Evolutionary conservation across 2,113 vertebrate genomes (phyloP), one percentile per base, ranked within the genome.

Genomic region (Casuarius casuarius): DNA sequence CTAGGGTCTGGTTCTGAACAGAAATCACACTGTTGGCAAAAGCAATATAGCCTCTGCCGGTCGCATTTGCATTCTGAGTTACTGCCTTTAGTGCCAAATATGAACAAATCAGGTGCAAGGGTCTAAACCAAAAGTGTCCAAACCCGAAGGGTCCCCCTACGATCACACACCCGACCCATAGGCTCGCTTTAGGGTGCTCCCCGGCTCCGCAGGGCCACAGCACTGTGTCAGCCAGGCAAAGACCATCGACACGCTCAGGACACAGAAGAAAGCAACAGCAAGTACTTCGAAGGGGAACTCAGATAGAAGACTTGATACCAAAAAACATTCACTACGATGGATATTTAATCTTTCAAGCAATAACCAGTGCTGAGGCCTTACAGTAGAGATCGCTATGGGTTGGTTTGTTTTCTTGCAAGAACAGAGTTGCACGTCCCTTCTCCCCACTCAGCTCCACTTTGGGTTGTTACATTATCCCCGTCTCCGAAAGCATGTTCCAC

Each of bases 81-180:
- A 25, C n/a, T 51, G 48, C 14, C 70, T 51, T 10, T 35, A 26
- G 33, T 35, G 22, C 68, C 70, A 38, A 18, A 29, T 52, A 23
- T 26, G 33, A 59, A 38, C 25, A 19, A 25, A 29, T 19, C 35
- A 73, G 38, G 25, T 54, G 28, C 25, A 35, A 51, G n/a, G 33
- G 48, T 33, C 68, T 29, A 38, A 35, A 38, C 16, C 10, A 25
- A 35, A 46, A 71, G 22, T 6, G 12, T 29, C 51, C n/a, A 23
- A 29, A 35, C 22, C 44, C n/a, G 23, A 54, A 54, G n/a, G n/a
- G 25, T 28, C 49, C 23, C 23, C 44, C 46, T 20, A 22, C 18
- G 10, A 4, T 31, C 42, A 46, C 8, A 14, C 44, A 9, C 11
- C 44, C 22, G 52, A 21, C 0, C 0, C 10, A 13, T 5, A 3